Evolutionary conservation across 2,113 vertebrate genomes (phyloP).

Genomic region (Caranx ignobilis): DNA sequence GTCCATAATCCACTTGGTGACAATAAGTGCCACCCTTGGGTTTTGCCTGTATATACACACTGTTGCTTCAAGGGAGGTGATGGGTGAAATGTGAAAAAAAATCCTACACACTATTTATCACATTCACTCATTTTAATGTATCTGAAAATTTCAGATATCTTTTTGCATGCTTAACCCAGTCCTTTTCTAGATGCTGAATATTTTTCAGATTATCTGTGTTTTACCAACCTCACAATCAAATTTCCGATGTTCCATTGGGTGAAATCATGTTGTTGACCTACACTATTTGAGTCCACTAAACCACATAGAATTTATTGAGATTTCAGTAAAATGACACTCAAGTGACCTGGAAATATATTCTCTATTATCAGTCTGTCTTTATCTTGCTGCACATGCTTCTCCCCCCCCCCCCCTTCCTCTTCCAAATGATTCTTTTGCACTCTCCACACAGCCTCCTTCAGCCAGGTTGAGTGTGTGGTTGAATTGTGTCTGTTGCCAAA

Average conservation of each 20-base stretch:
- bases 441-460: constrained; percentile 22
- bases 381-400: background rate
- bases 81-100: background rate
- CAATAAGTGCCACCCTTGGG: constrained; percentile 44
- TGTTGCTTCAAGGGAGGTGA: constrained; percentile 12
- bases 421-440: constrained; percentile 41
- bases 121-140: background rate
- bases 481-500: constrained; percentile 33
- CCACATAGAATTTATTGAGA: background rate
- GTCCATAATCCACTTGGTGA: constrained; percentile 67
- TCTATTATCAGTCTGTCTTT: background rate
- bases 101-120: background rate
- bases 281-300: background rate
- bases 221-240: background rate
- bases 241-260: background rate
- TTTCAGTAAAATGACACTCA: background rate
- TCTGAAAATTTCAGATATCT: background rate
- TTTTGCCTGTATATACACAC: constrained; percentile 28
- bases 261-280: background rate
- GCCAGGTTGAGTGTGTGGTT: constrained; percentile 12
- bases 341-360: background rate
- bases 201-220: background rate
- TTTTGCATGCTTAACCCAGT: background rate
- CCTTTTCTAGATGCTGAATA: background rate
- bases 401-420: too few species aligned